Evolutionary conservation across 2,888 invertebrate genomes (phyloP), one percentile per base, ranked within the genome.

Genomic region (Microplitis deprimator): DNA sequence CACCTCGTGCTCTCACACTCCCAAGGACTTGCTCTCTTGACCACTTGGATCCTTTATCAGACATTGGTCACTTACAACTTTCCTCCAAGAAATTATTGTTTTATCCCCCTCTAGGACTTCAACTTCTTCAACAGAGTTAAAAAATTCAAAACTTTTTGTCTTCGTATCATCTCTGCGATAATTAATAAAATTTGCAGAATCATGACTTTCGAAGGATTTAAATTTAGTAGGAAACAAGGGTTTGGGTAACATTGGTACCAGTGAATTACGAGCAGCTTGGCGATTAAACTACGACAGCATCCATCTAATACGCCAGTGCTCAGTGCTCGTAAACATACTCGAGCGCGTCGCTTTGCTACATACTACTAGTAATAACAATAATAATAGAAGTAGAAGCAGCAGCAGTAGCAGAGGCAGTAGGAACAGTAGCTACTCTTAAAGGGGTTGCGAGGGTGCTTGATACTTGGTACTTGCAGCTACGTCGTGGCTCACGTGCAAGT

Each of bases 241-340:
- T 29, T 29, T 29, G 29, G 20, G 73, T 67, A 67, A 67, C 67
- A 59, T 73, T 38, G 50, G 77, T 80, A 72, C 79, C 78, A 81
- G 82, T 82, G 83, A 86, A 83, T 84, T 85, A 84, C 81, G 81
- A 82, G 84, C 76, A 82, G 80, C 83, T 78, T 82, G 80, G 82
- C 84, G 85, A 86, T 86, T 86, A 86, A 84, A 83, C 84, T 79
- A 81, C 84, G 84, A 85, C 86, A 85, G 83, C 84, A 86, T 83
- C 85, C 83, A 82, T 86, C 84, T 84, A 85, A 83, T 84, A 80
- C 83, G 80, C 81, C 82, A 78, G 76, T 80, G 29, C 50, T 50
- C 10, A 5, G 13, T 13, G 84, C 86, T 84, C 86, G 86, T 86
- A 86, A 86, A 86, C 86, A 83, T 79, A 82, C 81, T 81, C 78